Percentiles rank a stretch among this genome's conserved stretches.
Evolutionary conservation across 1,140 invertebrate species (phyloP).

Genomic region (Ruditapes philippinarum): DNA sequence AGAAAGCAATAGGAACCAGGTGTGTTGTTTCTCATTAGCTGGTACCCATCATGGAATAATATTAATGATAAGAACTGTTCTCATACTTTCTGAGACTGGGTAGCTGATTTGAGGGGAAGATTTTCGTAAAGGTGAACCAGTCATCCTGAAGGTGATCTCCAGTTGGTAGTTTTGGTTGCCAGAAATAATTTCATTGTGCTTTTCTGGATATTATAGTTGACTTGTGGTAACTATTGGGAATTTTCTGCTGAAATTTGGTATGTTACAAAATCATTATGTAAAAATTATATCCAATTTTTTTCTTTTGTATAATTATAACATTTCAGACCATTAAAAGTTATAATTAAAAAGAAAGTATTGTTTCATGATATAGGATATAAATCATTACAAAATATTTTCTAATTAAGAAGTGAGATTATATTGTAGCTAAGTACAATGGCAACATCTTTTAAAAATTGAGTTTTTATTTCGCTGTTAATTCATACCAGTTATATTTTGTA

Average conservation of each 20-base stretch:
- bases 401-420: no score
- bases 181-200: neutral
- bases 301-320: no score
- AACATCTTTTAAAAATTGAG: no score
- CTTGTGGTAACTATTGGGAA: neutral
- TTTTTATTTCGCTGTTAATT: no score
- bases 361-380: no score
- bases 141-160: neutral
- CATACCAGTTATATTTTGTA: no score
- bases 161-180: neutral
- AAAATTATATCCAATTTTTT: no score
- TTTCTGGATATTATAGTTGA: neutral
- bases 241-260: neutral
- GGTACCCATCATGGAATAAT: constrained; percentile 14
- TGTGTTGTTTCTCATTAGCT: constrained; percentile 36
- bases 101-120: neutral
- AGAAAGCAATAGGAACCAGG: constrained; percentile 30
- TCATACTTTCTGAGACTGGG: constrained; percentile 5
- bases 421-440: no score
- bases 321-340: no score
- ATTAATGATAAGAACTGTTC: constrained; percentile 3
- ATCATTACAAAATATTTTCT: no score
- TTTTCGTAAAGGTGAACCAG: constrained; percentile 8
- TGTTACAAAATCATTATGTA: no score
- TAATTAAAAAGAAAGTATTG: no score